A percentile compares a stretch with the other conserved stretches of the same genome.
Evolutionary conservation across 2,797 vertebrate genomes (phyloP).

Genomic region (Xerus rutilus): DNA sequence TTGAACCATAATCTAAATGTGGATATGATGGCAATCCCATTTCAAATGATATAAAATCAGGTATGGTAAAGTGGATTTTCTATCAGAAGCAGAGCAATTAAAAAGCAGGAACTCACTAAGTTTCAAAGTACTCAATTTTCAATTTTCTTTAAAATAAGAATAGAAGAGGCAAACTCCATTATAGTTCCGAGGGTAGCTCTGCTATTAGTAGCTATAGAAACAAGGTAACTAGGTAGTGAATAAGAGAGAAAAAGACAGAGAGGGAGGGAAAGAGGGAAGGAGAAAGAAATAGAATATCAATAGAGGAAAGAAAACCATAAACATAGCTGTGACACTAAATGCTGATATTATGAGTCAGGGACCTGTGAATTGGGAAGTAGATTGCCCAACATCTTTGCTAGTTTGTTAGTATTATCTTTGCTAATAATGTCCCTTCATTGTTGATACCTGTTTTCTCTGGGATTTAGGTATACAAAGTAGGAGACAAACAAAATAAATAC

Average conservation of each 20-base stretch:
- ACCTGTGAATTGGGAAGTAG: not conserved
- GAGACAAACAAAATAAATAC: not conserved
- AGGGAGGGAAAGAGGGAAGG: too few species aligned
- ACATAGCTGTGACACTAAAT: not conserved
- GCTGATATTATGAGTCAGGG: not conserved
- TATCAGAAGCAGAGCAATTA: conserved; percentile 82
- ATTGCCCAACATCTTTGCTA: not conserved
- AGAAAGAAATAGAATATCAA: not conserved
- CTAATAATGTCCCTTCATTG: not conserved
- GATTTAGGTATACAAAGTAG: not conserved
- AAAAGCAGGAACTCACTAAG: conserved; percentile 79
- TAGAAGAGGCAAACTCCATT: conserved; percentile 81
- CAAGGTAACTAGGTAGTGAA: conserved; percentile 79
- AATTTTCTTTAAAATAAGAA: conserved; percentile 84
- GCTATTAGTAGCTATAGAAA: conserved; percentile 89
- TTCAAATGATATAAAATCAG: conserved; percentile 75
- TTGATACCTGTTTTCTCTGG: not conserved
- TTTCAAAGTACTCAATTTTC: conserved; percentile 86
- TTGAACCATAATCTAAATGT: conserved; percentile 67
- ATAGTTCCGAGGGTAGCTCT: conserved; percentile 77
- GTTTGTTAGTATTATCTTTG: not conserved
- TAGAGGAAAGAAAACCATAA: not conserved
- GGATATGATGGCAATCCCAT: conserved; percentile 24
- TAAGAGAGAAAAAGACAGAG: not conserved
- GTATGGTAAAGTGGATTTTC: conserved; percentile 72